Evolutionary conservation across 2,113 vertebrate species (phyloP), one percentile per base, ranked within the genome.

Genomic region (Maccullochella peelii): DNA sequence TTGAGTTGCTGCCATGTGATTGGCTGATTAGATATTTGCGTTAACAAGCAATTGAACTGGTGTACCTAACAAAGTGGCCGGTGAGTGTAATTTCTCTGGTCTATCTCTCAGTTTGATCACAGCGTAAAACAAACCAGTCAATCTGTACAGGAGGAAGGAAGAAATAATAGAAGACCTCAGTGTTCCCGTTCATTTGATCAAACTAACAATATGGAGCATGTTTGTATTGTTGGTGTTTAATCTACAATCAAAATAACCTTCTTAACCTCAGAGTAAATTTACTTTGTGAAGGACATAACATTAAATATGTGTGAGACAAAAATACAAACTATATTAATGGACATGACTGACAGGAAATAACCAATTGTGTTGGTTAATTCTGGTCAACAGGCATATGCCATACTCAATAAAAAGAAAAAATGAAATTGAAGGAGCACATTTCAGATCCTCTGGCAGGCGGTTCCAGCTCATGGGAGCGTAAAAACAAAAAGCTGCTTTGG

Each of bases 401-500:
- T 40, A 15, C 10, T 3, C 6, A 25, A 8, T 52, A 52, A 59
- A 16, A 80, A 52, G 12, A 0, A 8, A 52, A 6, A 44, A 18
- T 21, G 18, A 18, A 77, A 15, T 7, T 47, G 23, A 65, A 27
- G 23, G 65, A 71, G 15, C 7, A 10, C 16, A 4, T 78, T 50
- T 58, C 21, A 25, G 3, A 47, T 52, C 57, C 23, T 62, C 23
- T 68, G 30, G 21, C 65, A 66, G 25, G 2, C 1, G 5, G 65
- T 18, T 69, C 21, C 75, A 65, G 70, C 20, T 75, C 38, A 63
- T 10, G n/a, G 33, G 4, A 75, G 54, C 16, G 16, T 47, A 18
- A 59, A 42, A 65, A 47, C 14, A 81, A 61, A 54, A 58, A n/a
- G 25, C 23, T 44, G 59, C 59, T 49, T 50, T 50, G 20, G 58